A percentile compares a stretch with the other conserved stretches of the same genome.
Evolutionary conservation across 2,888 invertebrate genomes (phyloP).

Genomic region (Sialis lutaria): DNA sequence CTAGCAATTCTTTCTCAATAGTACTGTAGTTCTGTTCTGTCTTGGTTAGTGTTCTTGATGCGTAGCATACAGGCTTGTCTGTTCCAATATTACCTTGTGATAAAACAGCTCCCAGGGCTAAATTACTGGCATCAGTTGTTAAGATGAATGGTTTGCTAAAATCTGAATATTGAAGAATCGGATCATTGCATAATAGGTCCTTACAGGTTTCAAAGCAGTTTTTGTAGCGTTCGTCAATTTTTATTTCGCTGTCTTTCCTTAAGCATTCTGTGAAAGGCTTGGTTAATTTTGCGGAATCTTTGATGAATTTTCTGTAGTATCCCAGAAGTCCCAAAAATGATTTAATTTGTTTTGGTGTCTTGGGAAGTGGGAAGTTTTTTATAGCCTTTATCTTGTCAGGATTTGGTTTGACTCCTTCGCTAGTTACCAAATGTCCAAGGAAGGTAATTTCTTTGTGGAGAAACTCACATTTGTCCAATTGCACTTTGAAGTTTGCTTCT

Average conservation of each 20-base stretch:
- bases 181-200: conserved; percentile 1
- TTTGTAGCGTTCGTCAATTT: background rate
- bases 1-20: conserved; percentile 9
- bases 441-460: conserved; percentile 14
- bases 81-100: conserved; percentile 10
- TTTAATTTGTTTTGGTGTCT: conserved; percentile 15
- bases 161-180: conserved; percentile 13
- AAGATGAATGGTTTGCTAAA: conserved; percentile 14
- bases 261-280: conserved; percentile 5
- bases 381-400: conserved; percentile 16
- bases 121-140: conserved; percentile 15
- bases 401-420: conserved; percentile 17
- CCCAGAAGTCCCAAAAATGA: conserved; percentile 12
- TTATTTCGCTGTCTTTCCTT: conserved; percentile 2
- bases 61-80: conserved; percentile 15
- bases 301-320: conserved; percentile 9
- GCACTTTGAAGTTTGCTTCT: conserved; percentile 13
- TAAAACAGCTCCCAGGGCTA: conserved; percentile 13
- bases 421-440: conserved; percentile 17
- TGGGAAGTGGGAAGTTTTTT: conserved; percentile 12
- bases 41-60: conserved; percentile 13
- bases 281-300: too few relatives aligned
- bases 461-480: conserved; percentile 14
- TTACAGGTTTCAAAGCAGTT: conserved; percentile 2
- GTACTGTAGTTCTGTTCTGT: conserved; percentile 8